Base-by-base conservation (phyloP, 2,888 invertebrate genomes). In the Adela reaumurella region DNA sequence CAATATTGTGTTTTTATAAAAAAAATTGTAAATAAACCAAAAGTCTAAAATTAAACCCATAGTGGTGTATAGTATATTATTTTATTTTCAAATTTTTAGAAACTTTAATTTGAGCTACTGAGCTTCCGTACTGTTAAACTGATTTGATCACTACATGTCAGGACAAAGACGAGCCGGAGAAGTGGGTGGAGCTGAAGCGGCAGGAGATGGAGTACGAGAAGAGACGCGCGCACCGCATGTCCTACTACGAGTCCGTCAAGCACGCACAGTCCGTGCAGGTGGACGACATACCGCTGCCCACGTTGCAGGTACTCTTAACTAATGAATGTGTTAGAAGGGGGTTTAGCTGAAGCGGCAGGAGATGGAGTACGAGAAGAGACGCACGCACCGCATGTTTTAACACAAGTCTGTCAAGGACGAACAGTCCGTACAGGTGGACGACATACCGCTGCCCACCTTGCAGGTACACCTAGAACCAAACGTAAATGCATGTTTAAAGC, bases 101-200 rank as follows among this genome's bases (percentile, higher is more conserved):
- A n/a, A n/a, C n/a, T n/a, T n/a, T n/a, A n/a, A n/a, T 24, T 24
- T 24, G 24, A 24, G 4, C 24, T 42, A 29, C 28, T 17, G 17
- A 49, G 20, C n/a, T 41, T 43, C 51, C 51, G 6, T 1, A 42
- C 4, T 17, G 42, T 49, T 49, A 2, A 45, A 35, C 8, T 24
- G 45, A n/a, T 17, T 29, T 8, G 29, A 17, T 19, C 18, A 18
- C 46, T 18, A 24, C 24, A 42, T 42, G 3, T 45, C 63, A 95
- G 94, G 91, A 95, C 61, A 95, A 95, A 78, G 97, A 98, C 70
- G 96, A 97, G 64, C 93, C 93, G 19, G 95, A 96, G 57, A 92
- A 94, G 65, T 96, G 92, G 87, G 83, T 89, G 2, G 96, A 97
- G 57, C 68, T 97, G n/a, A 94, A 91, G 63, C 83, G 90, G 46